Conservation (phyloP, 2,113 vertebrate species). For the Falco punctatus region DNA sequence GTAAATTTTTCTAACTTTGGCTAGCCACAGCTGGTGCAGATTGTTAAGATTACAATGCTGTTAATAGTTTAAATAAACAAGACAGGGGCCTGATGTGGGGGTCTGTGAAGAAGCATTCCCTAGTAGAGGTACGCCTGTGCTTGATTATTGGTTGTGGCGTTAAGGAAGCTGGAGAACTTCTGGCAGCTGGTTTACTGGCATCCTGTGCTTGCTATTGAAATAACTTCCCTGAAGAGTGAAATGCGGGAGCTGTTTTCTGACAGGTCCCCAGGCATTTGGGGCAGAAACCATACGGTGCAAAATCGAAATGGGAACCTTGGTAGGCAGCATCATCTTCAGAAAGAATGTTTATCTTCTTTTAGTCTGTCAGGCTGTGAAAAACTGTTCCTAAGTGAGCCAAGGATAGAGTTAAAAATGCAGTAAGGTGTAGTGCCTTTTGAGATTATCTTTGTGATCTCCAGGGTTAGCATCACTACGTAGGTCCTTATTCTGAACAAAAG, state of each 20-base stretch:
- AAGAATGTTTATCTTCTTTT: neutral
- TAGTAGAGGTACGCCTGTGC: neutral
- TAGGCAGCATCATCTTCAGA: neutral
- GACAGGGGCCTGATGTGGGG: rapidly evolving
- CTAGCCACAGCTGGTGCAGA: neutral
- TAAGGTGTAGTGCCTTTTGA: neutral
- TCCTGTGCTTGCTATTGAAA: neutral
- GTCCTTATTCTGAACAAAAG: neutral
- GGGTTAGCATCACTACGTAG: neutral
- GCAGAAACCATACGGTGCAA: neutral
- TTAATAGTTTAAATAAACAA: neutral
- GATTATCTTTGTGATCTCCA: neutral
- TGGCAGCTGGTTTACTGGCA: neutral
- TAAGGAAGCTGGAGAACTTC: neutral
- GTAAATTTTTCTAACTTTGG: neutral
- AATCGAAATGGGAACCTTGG: neutral
- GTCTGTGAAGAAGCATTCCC: neutral
- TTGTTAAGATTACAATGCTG: neutral
- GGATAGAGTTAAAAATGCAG: neutral
- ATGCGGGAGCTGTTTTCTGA: neutral
- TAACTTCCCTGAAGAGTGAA: neutral
- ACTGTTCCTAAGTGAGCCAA: neutral
- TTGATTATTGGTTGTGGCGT: neutral
- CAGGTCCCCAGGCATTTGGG: neutral
- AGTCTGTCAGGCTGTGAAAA: neutral